Evolutionary conservation across 2,888 invertebrate species (phyloP), one percentile per base, ranked within the genome.

Genomic region (Cremastobaeus sp.): DNA sequence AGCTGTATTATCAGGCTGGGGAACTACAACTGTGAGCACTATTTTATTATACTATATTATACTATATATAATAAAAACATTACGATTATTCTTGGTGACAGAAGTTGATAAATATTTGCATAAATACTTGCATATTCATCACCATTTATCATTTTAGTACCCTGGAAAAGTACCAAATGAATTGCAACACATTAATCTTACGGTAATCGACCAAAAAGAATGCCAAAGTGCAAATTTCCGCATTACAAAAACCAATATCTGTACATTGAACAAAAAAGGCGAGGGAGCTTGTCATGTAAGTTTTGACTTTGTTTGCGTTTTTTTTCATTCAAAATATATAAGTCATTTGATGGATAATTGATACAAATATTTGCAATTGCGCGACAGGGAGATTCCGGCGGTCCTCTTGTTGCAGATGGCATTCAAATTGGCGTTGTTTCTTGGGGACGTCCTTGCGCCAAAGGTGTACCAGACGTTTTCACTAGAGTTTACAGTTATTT

Each of bases 271-370:
- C 21, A 89, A 88, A 78, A 81, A 83, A 39, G 92, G 92, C 0
- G 90, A 92, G 86, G 92, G 92, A 0, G 91, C 92, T 74, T 92
- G 92, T 78, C 90, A 91, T 79, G 92, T 66, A 34, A 72, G 59
- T n/a, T n/a, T n/a, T n/a, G n/a, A n/a, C n/a, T n/a, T n/a, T n/a
- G n/a, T n/a, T n/a, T n/a, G n/a, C 8, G 25, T 25, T 3, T 25
- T 25, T 25, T 25, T 25, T 25, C 25, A 25, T 5, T 25, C 11
- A 32, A 25, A 25, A 25, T 25, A 5, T 25, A 8, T 32, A 41
- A 25, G 4, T 25, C 4, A 25, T 25, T 25, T 25, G 25, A 8
- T 25, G 25, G 8, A 25, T 25, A 25, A 25, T 25, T 25, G 4
- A 6, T 32, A 32, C n/a, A n/a, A n/a, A n/a, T 48, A n/a, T 47